phyloP scores from a whole-genome alignment of 2,797 vertebrate genomes.

The Rallus crepitans region DNA sequence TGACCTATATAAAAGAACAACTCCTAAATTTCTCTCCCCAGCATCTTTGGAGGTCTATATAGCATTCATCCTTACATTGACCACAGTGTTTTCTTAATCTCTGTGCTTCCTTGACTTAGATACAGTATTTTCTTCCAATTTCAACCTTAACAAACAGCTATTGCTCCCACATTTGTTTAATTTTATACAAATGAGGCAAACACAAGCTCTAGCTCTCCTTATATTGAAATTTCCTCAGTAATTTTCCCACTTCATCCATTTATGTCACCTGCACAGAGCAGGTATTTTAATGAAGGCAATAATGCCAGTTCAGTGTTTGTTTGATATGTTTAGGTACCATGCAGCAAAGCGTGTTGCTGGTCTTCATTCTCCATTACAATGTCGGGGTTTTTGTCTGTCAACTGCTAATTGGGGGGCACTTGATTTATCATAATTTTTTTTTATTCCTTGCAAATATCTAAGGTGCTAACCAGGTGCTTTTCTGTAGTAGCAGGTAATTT shows the following conservation, averaged over 20 bases:
- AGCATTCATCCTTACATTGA: neutral
- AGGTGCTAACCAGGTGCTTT: constrained; percentile 27
- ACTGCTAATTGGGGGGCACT: neutral
- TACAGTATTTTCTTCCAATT: neutral
- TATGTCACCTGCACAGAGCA: neutral
- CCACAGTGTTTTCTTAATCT: neutral
- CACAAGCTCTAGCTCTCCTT: neutral
- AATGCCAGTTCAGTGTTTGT: neutral
- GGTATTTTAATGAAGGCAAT: neutral
- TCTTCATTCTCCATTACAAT: neutral
- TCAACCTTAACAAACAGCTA: neutral
- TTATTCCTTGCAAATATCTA: neutral
- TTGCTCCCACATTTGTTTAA: neutral
- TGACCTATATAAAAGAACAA: neutral
- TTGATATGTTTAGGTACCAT: neutral
- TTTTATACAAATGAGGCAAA: neutral
- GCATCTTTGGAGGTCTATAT: neutral
- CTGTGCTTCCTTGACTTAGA: neutral
- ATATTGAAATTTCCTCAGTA: neutral
- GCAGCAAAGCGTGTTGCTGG: neutral
- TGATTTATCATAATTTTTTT: neutral
- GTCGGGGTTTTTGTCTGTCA: neutral
- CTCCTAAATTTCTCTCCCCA: neutral
- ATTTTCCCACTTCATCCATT: neutral
- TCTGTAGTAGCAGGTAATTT: neutral